phyloP scores from a whole-genome alignment of 2,113 vertebrate genomes.

The Epinephelus moara region DNA sequence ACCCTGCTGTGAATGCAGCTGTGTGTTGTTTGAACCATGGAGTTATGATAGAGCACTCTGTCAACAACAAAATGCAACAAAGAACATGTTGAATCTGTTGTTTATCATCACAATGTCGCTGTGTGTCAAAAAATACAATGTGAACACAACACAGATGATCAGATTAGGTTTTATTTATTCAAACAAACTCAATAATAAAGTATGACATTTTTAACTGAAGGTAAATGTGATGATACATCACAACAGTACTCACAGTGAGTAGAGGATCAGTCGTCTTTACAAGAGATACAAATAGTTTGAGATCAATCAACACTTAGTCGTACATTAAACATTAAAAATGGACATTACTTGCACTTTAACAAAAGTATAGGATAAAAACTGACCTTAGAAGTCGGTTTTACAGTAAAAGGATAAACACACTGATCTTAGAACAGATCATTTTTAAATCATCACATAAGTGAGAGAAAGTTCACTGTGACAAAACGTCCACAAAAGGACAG shows the following conservation, averaged over 20 bases:
- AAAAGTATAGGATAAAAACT: not conserved
- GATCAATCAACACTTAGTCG: not conserved
- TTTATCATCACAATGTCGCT: not conserved
- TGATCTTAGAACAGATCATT: conserved; percentile 1
- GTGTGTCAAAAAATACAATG: not conserved
- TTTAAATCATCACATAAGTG: not conserved
- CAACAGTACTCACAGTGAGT: not conserved
- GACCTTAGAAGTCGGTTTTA: no score
- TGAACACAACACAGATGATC: not conserved
- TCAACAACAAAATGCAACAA: no score
- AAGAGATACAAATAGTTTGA: conserved; percentile 3
- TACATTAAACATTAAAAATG: not conserved
- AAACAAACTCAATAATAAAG: not conserved
- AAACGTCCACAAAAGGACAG: not conserved
- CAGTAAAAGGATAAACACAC: not conserved
- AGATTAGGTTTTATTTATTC: conserved; percentile 4
- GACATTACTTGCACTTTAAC: not conserved
- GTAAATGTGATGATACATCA: conserved; percentile 10
- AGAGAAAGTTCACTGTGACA: not conserved
- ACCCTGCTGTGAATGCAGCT: no score
- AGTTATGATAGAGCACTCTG: no score
- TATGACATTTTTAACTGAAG: not conserved
- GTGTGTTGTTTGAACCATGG: no score
- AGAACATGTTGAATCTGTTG: no score
- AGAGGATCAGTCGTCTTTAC: not conserved